These are phyloP conservation scores for Botia kubotai DNA, from an alignment of 2,797 vertebrate species.

Conservation along the genomic window DNA sequence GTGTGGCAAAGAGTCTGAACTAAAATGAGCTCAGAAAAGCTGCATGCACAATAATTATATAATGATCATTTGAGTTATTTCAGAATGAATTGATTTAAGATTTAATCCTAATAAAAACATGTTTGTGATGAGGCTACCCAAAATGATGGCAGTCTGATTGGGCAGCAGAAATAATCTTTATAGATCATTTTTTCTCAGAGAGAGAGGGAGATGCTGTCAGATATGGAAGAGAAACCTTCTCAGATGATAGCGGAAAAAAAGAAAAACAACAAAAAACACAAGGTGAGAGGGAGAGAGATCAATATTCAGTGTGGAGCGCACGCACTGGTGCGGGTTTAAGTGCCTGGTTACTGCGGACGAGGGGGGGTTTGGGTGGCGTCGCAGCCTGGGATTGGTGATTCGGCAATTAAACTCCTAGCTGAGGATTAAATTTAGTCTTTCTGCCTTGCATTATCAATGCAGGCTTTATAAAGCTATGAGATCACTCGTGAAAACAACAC, in stretches of 20 bases:
- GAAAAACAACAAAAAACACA: slow-evolving; percentile 51
- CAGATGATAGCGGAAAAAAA: slow-evolving; percentile 71
- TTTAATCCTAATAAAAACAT: too few species aligned
- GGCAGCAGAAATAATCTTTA: too few species aligned
- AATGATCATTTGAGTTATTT: too few species aligned
- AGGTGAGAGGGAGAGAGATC: slow-evolving; percentile 70
- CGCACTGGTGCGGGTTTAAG: slow-evolving; percentile 58
- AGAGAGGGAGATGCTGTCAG: background rate
- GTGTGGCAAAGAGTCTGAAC: too few species aligned
- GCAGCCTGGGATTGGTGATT: slow-evolving; percentile 25
- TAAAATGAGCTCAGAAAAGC: too few species aligned
- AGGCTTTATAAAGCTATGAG: slow-evolving; percentile 83
- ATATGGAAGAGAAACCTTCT: background rate
- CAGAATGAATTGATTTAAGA: too few species aligned
- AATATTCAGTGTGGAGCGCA: slow-evolving; percentile 69
- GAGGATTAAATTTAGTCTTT: slow-evolving; percentile 83
- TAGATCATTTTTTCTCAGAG: too few species aligned
- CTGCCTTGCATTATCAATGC: slow-evolving; percentile 75
- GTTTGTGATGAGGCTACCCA: too few species aligned
- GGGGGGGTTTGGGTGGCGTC: slow-evolving; percentile 18
- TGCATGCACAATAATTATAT: too few species aligned
- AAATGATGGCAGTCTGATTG: background rate
- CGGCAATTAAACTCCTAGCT: slow-evolving; percentile 78
- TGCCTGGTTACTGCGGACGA: slow-evolving; percentile 70
- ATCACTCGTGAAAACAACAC: slow-evolving; percentile 80